phyloP scores from a whole-genome alignment of 2,888 invertebrate genomes.

The Dryobotodes eremita region DNA sequence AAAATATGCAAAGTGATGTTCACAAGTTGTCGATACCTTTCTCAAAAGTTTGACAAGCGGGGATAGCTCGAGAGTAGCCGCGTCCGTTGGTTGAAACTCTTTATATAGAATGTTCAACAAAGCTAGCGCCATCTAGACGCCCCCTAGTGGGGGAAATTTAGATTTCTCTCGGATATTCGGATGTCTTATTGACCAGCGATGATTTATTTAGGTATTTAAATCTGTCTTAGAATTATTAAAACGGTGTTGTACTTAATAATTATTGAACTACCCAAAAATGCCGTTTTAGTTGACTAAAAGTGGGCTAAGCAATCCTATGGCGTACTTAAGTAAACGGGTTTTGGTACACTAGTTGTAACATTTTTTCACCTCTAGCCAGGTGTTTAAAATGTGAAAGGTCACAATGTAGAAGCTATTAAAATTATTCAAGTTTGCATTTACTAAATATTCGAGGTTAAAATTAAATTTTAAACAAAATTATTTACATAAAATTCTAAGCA shows the following conservation, averaged over 20 bases:
- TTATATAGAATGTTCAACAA: conserved; percentile 31
- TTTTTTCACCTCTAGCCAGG: background rate
- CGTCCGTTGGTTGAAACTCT: conserved; percentile 27
- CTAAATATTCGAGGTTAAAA: background rate
- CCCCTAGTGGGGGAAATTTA: background rate
- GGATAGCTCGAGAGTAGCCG: conserved; percentile 10
- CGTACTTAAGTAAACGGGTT: background rate
- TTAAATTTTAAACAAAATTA: conserved; percentile 8
- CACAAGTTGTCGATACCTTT: conserved; percentile 43
- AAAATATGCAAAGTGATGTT: conserved; percentile 42
- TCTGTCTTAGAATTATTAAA: no score
- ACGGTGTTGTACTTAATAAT: no score
- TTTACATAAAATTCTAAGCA: background rate
- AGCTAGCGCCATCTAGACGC: conserved; percentile 20
- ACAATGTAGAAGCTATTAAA: background rate
- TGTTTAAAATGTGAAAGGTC: background rate
- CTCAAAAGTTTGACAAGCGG: conserved; percentile 35
- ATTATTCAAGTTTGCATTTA: background rate
- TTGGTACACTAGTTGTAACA: background rate
- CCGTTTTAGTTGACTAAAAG: background rate
- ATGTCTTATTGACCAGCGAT: background rate
- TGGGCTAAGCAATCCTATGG: background rate
- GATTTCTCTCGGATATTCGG: conserved; percentile 1
- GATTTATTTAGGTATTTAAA: no score
- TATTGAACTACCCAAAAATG: no score